These are phyloP conservation scores for Heteromyza rotundicornis DNA, from an alignment of 2,888 invertebrate genomes.

Conservation along the genomic window DNA sequence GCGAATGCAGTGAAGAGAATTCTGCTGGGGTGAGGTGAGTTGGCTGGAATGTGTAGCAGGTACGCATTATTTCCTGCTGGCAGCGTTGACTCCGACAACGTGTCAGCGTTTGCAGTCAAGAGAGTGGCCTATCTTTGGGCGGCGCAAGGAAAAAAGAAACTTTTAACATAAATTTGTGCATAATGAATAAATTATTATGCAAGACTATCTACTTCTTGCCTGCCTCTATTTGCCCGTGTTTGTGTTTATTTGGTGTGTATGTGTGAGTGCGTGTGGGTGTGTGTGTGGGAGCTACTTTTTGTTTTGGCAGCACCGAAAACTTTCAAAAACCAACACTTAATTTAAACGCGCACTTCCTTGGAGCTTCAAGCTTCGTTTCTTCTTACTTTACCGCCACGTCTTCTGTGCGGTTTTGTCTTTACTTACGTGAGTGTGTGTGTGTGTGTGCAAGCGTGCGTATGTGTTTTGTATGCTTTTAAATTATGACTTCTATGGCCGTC, in stretches of 20 bases:
- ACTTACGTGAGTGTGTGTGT: constrained; percentile 4
- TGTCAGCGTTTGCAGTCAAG: neutral
- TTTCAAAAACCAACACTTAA: constrained; percentile 18
- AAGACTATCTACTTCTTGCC: constrained; percentile 18
- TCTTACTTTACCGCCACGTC: neutral
- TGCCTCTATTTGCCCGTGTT: neutral
- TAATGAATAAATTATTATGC: constrained; percentile 42
- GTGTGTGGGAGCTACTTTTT: constrained; percentile 26
- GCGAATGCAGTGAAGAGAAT: too few species aligned
- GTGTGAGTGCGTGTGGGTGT: neutral
- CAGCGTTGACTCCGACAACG: too few species aligned
- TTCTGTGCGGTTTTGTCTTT: neutral
- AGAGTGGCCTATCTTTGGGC: constrained; percentile 21
- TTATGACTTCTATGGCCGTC: neutral
- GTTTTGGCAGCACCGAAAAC: constrained; percentile 9
- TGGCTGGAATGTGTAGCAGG: too few species aligned
- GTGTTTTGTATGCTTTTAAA: constrained; percentile 6
- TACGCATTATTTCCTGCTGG: too few species aligned
- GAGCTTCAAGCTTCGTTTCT: too few species aligned
- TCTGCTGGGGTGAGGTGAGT: too few species aligned
- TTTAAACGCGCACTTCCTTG: constrained; percentile 5
- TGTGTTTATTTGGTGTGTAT: neutral
- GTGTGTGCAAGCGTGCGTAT: constrained; percentile 11
- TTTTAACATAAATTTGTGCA: constrained; percentile 44
- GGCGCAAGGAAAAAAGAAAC: constrained; percentile 29